Evolutionary conservation across 1,140 invertebrate genomes (phyloP).

Genomic region (Drosophila kohkoa): DNA sequence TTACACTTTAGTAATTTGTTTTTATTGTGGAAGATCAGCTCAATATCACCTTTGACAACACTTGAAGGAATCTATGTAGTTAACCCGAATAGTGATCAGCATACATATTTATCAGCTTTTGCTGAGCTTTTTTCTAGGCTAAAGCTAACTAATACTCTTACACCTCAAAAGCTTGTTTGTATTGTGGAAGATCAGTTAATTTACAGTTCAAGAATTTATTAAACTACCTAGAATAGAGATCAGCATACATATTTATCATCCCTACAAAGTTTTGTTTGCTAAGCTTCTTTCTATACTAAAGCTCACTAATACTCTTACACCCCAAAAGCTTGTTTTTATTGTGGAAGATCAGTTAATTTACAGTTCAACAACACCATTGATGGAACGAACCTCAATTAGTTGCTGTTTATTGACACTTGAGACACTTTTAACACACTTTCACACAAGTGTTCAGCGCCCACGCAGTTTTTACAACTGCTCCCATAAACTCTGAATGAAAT

Average conservation of each 20-base stretch:
- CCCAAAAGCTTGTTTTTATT: not conserved
- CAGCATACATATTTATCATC: too few relatives aligned
- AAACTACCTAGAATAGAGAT: too few relatives aligned
- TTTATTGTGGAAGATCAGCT: not conserved
- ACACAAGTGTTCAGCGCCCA: not conserved
- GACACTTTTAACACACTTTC: constrained; percentile 46
- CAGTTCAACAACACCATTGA: not conserved
- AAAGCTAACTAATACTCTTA: constrained; percentile 19
- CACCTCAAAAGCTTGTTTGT: too few relatives aligned
- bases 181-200: not conserved
- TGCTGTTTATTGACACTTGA: constrained; percentile 43
- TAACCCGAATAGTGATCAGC: too few relatives aligned
- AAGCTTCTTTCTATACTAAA: not conserved
- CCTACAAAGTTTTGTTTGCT: too few relatives aligned
- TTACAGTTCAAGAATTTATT: too few relatives aligned
- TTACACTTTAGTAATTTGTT: too few relatives aligned
- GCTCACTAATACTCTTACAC: constrained; percentile 20
- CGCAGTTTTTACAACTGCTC: not conserved
- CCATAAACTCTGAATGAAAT: constrained; percentile 8
- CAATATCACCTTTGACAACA: too few relatives aligned
- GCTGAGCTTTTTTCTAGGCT: too few relatives aligned
- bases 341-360: not conserved
- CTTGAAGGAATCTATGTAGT: too few relatives aligned
- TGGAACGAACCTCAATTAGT: constrained; percentile 32
- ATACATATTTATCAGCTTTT: too few relatives aligned